Base-by-base conservation (phyloP, 2,113 vertebrate species). In the Tachycineta bicolor region DNA sequence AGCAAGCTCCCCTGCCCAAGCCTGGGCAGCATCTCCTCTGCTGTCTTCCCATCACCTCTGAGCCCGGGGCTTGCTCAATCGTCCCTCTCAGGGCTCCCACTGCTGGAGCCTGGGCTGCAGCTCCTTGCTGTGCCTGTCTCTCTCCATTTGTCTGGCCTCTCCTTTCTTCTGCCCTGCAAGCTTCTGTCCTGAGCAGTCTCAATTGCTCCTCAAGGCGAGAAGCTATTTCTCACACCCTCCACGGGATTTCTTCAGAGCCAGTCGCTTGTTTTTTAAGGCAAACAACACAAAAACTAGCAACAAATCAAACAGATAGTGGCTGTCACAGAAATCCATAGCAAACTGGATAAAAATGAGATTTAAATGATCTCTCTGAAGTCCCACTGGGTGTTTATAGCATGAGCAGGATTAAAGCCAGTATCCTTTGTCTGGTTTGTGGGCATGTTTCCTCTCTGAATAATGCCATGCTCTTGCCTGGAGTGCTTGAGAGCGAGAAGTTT, bases 161-260 rank as follows among this genome's bases (percentile, higher is more conserved):
- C 55, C 90, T 94, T 95, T 95, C 83, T 96, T 94, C 94, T 95
- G 55, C 50, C 89, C 92, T 87, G 90, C 29, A 68, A 87, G 62
- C 82, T 91, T 87, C 92, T 91, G 85, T 82, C 81, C 87, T 59
- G 37, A 69, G 59, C 71, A 77, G 79, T 34, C 87, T 89, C 79
- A 90, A 59, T 88, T 94, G 62, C 76, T 93, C 55, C 94, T 96
- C 83, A 74, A 90, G 95, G 96, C 83, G 60, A 95, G 86, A 92
- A 90, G 68, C 60, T 86, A 75, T 96, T 97, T 94, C 71, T 95
- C 76, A 59, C 59, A 90, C 86, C 59, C 39, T 93, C 86, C 94
- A 23, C 50, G 52, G 43, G 60, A 92, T 94, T 96, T 94, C 83
- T 93, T 86, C 95, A 95, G 89, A 86, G 12, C 46, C 52, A 34